These are phyloP conservation scores for Pristionchus fissidentatus DNA, from an alignment of 2,888 invertebrate genomes.

Conservation along the genomic window DNA sequence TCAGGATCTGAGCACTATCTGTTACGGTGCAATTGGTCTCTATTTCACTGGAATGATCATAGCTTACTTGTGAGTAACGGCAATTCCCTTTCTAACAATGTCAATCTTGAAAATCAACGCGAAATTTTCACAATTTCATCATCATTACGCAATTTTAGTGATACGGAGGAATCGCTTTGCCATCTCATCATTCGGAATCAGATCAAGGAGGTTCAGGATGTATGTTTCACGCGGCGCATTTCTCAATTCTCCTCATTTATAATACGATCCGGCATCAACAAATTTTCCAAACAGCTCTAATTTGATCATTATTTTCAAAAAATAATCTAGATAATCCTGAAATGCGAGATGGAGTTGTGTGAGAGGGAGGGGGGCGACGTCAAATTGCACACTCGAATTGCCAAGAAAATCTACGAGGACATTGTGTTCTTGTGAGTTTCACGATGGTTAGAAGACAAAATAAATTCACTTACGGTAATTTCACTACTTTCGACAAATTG, in stretches of 20 bases:
- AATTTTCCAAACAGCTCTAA: not conserved
- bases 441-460: too few relatives aligned
- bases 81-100: not conserved
- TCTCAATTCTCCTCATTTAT: not conserved
- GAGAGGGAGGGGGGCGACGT: not conserved
- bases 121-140: not conserved
- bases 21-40: not conserved
- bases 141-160: not conserved
- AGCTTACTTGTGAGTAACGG: not conserved
- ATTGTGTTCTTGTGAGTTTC: not conserved
- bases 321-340: not conserved
- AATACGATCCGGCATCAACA: not conserved
- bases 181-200: slow-evolving; percentile 10
- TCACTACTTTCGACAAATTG: not conserved
- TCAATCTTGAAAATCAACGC: not conserved
- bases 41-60: not conserved
- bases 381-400: not conserved
- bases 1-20: not conserved
- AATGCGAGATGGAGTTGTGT: not conserved
- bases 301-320: not conserved
- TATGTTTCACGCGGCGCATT: too few relatives aligned
- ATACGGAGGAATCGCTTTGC: not conserved
- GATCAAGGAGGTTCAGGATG: not conserved
- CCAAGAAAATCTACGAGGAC: slow-evolving; percentile 25
- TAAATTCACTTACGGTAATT: not conserved